Conservation (phyloP, 1,140 invertebrate genomes). For the Ctenoplectra terminalis region DNA sequence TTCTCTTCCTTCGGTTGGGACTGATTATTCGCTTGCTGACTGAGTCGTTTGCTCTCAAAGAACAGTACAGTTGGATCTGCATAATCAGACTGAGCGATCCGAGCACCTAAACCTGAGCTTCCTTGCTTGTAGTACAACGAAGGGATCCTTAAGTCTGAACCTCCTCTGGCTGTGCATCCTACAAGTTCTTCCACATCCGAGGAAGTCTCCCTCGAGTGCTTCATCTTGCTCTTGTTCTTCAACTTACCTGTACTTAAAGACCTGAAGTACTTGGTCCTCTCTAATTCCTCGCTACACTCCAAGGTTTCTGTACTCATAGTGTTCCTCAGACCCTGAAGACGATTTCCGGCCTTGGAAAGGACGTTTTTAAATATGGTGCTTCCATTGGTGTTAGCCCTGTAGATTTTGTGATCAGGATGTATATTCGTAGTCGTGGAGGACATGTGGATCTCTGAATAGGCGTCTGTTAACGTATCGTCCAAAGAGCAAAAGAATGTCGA, state of each 20-base stretch:
- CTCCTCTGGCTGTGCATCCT: conserved; percentile 63
- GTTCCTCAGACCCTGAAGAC: conserved; percentile 75
- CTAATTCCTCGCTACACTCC: conserved; percentile 77
- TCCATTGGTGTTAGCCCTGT: conserved; percentile 82
- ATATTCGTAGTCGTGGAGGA: conserved; percentile 82
- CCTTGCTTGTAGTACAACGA: conserved; percentile 87
- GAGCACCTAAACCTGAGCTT: conserved; percentile 91
- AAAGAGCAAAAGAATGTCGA: conserved; percentile 78
- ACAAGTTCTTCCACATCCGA: conserved; percentile 77
- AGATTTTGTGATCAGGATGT: conserved; percentile 91
- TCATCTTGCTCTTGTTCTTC: conserved; percentile 70
- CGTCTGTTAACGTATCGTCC: conserved; percentile 83
- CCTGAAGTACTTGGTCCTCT: conserved; percentile 74
- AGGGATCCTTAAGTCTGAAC: conserved; percentile 54
- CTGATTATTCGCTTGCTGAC: neutral
- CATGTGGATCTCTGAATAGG: conserved; percentile 78
- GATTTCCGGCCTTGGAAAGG: conserved; percentile 76
- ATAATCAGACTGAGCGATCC: conserved; percentile 94
- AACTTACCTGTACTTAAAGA: conserved; percentile 69
- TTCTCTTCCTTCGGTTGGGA: conserved; percentile 9
- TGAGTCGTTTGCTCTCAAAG: conserved; percentile 78
- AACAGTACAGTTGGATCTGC: conserved; percentile 89
- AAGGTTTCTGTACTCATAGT: conserved; percentile 80
- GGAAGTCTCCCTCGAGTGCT: conserved; percentile 68
- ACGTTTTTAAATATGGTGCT: conserved; percentile 74